These are phyloP conservation scores for Euzophera pinguis DNA, from an alignment of 2,888 invertebrate genomes.

Conservation along the genomic window DNA sequence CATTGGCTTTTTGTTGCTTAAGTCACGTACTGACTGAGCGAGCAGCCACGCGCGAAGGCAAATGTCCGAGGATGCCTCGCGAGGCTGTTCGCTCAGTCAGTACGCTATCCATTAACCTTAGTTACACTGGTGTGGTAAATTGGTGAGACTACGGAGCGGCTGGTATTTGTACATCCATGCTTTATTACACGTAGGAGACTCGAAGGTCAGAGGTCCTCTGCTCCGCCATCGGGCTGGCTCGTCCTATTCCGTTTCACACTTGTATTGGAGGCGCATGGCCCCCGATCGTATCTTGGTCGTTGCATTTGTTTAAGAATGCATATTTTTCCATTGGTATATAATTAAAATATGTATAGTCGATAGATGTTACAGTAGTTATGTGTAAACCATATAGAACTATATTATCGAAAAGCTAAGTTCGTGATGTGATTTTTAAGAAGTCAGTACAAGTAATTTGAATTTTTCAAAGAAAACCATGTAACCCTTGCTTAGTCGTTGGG, in stretches of 20 bases:
- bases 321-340: constrained; percentile 43
- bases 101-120: too few species aligned
- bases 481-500: constrained; percentile 53
- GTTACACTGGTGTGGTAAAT: too few species aligned
- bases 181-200: background rate
- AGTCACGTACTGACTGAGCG: too few species aligned
- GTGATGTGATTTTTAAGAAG: constrained; percentile 60
- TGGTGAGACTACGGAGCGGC: too few species aligned
- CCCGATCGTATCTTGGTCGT: constrained; percentile 48
- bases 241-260: constrained; percentile 62
- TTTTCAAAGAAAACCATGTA: constrained; percentile 56
- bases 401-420: constrained; percentile 39
- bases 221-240: constrained; percentile 38
- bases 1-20: too few species aligned
- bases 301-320: constrained; percentile 75
- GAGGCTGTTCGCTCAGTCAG: too few species aligned
- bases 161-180: too few species aligned
- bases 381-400: constrained; percentile 26
- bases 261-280: constrained; percentile 46
- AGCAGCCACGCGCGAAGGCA: too few species aligned
- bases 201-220: background rate
- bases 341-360: constrained; percentile 33
- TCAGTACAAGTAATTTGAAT: constrained; percentile 61
- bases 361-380: constrained; percentile 33
- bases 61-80: too few species aligned